These are phyloP conservation scores for Amaurobius ferox DNA, from an alignment of 2,888 invertebrate species.

Conservation along the genomic window DNA sequence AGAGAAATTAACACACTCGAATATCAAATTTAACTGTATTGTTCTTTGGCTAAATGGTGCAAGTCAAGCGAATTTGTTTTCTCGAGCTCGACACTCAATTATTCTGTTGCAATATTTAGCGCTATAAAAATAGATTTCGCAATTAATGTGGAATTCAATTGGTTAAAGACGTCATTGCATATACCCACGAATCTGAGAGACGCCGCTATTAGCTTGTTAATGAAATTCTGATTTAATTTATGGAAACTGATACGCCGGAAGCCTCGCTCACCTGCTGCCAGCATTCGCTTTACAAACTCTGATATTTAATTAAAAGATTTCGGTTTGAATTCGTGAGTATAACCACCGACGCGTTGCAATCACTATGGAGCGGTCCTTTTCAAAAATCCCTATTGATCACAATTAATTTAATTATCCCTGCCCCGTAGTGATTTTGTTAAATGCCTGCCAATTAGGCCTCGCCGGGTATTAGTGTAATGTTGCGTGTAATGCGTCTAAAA, in stretches of 20 bases:
- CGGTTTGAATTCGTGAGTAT: constrained; percentile 5
- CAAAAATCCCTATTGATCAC: constrained; percentile 52
- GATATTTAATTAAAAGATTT: constrained; percentile 14
- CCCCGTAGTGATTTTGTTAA: constrained; percentile 41
- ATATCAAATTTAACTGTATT: no score
- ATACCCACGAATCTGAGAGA: background rate
- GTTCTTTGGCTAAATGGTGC: no score
- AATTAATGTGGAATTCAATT: constrained; percentile 14
- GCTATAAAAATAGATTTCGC: constrained; percentile 1
- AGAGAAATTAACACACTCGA: no score
- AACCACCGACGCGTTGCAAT: constrained; percentile 11
- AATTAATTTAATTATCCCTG: constrained; percentile 59
- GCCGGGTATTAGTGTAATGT: constrained; percentile 26
- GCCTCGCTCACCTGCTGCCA: background rate
- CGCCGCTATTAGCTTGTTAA: constrained; percentile 2
- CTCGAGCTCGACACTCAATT: background rate
- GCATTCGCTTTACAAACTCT: constrained; percentile 4
- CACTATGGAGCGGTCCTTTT: constrained; percentile 21
- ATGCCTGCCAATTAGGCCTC: constrained; percentile 44
- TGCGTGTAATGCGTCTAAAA: constrained; percentile 21
- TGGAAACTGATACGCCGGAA: constrained; percentile 14
- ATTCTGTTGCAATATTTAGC: background rate
- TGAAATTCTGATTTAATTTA: constrained; percentile 18
- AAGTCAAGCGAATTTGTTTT: no score
- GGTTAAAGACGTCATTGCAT: constrained; percentile 6